Conservation (phyloP, 1,140 invertebrate species). For the Cepaea nemoralis region DNA sequence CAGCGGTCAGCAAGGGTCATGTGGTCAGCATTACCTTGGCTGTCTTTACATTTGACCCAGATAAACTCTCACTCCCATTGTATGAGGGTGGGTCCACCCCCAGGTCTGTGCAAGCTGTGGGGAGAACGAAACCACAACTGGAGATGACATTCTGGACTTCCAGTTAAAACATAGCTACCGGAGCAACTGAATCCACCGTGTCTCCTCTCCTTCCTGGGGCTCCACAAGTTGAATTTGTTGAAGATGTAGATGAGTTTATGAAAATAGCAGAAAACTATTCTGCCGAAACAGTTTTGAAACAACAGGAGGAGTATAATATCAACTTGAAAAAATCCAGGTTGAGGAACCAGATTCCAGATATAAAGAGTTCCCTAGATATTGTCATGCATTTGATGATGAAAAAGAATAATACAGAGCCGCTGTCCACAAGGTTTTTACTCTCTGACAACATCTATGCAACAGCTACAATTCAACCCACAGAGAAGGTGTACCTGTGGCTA, state of each 20-base stretch:
- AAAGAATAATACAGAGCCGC: constrained; percentile 75
- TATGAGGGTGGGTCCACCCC: too few species aligned
- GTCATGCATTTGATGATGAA: constrained; percentile 88
- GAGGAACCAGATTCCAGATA: too few species aligned
- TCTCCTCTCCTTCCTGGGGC: constrained; percentile 50
- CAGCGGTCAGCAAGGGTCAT: too few species aligned
- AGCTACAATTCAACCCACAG: constrained; percentile 86
- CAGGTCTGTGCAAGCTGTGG: too few species aligned
- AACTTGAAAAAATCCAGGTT: too few species aligned
- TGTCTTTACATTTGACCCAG: too few species aligned
- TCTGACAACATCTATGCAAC: constrained; percentile 96
- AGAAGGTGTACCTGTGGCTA: constrained; percentile 96
- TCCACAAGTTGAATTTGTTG: constrained; percentile 71
- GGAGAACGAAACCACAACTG: too few species aligned
- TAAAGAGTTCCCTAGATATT: constrained; percentile 91
- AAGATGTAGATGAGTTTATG: constrained; percentile 96
- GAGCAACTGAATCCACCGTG: constrained; percentile 42
- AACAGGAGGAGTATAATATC: too few species aligned
- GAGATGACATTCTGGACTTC: not conserved
- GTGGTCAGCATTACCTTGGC: too few species aligned
- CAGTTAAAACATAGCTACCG: constrained; percentile 55
- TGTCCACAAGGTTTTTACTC: constrained; percentile 92
- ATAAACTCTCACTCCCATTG: too few species aligned
- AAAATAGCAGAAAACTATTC: constrained; percentile 81
- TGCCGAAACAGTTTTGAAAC: constrained; percentile 84